Conservation (phyloP, 2,113 vertebrate species). For the Campylomormyrus numenius region DNA sequence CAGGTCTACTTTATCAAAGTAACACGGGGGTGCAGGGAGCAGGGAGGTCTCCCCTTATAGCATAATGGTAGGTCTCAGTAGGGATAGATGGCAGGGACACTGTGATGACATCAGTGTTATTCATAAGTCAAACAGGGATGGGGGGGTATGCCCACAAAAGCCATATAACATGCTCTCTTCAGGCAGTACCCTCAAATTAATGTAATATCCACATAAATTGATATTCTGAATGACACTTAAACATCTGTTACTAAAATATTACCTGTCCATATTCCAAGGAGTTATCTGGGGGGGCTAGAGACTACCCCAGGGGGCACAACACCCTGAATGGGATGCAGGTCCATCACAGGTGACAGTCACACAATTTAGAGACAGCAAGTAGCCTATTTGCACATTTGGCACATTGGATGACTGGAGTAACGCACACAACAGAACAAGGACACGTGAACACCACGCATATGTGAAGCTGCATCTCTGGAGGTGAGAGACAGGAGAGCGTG, state of each 20-base stretch:
- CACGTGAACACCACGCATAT: no score
- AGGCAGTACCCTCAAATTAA: not conserved
- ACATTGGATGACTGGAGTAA: not conserved
- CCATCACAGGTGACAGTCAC: not conserved
- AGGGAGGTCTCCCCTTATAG: not conserved
- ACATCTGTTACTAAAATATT: not conserved
- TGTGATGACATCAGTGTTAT: not conserved
- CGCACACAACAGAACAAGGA: not conserved
- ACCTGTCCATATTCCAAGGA: not conserved
- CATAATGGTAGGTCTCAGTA: not conserved
- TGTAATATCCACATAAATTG: not conserved
- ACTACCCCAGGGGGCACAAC: not conserved
- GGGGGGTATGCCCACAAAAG: not conserved
- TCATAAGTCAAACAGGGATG: not conserved
- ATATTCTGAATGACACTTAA: slow-evolving; percentile 6
- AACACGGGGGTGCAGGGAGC: not conserved
- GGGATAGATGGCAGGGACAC: not conserved
- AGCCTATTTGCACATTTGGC: not conserved
- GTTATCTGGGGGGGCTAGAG: not conserved
- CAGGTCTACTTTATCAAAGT: not conserved
- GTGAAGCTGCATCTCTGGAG: not conserved
- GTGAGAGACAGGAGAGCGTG: not conserved
- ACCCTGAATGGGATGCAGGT: not conserved
- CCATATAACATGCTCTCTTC: not conserved
- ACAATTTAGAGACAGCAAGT: not conserved